A percentile compares a stretch with the other conserved stretches of the same genome.
Conservation (phyloP, 2,797 vertebrate genomes). For the Anas bernieri region DNA sequence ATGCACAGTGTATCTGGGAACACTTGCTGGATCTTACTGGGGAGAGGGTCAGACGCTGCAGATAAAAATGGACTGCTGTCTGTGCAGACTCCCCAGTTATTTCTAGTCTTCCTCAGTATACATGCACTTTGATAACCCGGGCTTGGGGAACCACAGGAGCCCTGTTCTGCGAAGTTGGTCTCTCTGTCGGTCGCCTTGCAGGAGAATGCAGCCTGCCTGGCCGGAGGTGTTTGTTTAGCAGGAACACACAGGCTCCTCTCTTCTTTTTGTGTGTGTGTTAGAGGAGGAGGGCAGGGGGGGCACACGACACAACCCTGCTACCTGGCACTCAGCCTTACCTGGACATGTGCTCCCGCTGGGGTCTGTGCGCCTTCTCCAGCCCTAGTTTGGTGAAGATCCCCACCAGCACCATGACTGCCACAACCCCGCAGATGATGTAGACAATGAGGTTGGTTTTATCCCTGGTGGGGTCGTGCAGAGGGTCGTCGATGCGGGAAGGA, state of each 20-base stretch:
- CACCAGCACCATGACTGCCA: slow-evolving; percentile 97
- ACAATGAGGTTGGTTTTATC: slow-evolving; percentile 99
- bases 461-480: slow-evolving; percentile 90
- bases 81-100: background rate
- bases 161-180: slow-evolving; percentile 32
- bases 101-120: background rate
- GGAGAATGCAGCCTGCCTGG: slow-evolving; percentile 1
- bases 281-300: too few species aligned
- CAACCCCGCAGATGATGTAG: slow-evolving; percentile 97
- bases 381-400: slow-evolving; percentile 98
- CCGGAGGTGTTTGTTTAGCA: background rate
- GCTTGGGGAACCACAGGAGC: background rate
- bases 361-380: slow-evolving; percentile 94
- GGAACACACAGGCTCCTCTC: background rate
- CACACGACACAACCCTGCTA: background rate
- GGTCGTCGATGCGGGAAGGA: slow-evolving; percentile 90
- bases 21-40: slow-evolving; percentile 25
- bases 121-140: background rate
- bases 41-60: slow-evolving; percentile 3
- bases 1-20: background rate
- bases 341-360: slow-evolving; percentile 97
- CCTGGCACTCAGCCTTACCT: slow-evolving; percentile 80
- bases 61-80: background rate
- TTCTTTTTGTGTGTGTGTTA: too few species aligned
- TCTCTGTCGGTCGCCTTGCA: background rate